These are phyloP conservation scores for Ophion slaviceki DNA, from an alignment of 2,888 invertebrate genomes.

Conservation along the genomic window DNA sequence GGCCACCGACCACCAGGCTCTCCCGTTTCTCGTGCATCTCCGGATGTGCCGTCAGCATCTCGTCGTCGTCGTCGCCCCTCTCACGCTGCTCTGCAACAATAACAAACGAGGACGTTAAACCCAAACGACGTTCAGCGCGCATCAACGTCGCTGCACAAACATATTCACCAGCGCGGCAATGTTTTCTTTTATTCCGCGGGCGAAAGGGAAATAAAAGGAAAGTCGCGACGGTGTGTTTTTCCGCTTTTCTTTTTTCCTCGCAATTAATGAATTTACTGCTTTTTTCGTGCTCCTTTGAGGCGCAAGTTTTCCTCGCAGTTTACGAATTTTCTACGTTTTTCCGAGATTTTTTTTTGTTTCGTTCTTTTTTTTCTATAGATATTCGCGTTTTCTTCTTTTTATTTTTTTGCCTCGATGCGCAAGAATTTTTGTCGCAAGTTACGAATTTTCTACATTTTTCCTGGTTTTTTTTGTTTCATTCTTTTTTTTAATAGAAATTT, in stretches of 20 bases:
- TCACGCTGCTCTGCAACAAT: conserved; percentile 78
- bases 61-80: conserved; percentile 70
- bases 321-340: not conserved
- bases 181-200: not conserved
- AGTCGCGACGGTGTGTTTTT: not conserved
- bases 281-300: too few relatives aligned
- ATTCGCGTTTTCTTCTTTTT: too few relatives aligned
- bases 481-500: too few relatives aligned
- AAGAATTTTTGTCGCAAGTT: too few relatives aligned
- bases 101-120: not conserved
- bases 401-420: too few relatives aligned
- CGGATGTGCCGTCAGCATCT: conserved; percentile 82
- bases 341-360: not conserved
- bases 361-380: not conserved
- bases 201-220: too few relatives aligned
- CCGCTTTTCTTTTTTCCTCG: not conserved
- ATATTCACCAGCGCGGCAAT: not conserved
- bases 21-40: conserved; percentile 82
- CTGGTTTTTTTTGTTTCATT: too few relatives aligned
- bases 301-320: not conserved
- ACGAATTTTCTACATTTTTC: too few relatives aligned
- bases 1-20: conserved; percentile 78
- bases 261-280: too few relatives aligned
- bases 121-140: not conserved
- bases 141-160: not conserved